Percentiles rank a stretch among this genome's conserved stretches.
These are phyloP conservation scores for Drosophila prolongata DNA, from an alignment of 2,888 invertebrate genomes.

Conservation along the genomic window DNA sequence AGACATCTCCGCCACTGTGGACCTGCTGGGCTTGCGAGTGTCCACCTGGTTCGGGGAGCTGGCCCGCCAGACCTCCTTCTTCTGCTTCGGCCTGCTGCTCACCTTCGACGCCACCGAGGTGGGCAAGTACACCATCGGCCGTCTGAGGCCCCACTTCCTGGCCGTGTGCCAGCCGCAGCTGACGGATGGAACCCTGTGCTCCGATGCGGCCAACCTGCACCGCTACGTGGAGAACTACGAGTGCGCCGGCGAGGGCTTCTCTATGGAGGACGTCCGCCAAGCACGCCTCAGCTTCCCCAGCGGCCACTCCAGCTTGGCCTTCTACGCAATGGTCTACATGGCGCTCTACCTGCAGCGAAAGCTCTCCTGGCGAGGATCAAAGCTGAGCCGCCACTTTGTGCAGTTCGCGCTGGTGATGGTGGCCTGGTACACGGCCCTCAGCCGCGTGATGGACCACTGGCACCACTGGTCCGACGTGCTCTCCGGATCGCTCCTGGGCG, in stretches of 20 bases:
- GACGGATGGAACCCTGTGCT: slow-evolving; percentile 86
- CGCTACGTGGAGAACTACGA: slow-evolving; percentile 90
- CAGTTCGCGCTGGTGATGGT: slow-evolving; percentile 86
- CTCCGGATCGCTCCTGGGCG: slow-evolving; percentile 68
- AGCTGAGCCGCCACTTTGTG: slow-evolving; percentile 91
- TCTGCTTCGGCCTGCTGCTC: slow-evolving; percentile 69
- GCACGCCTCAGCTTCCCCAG: slow-evolving; percentile 95
- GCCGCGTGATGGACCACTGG: slow-evolving; percentile 80
- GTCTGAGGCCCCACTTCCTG: slow-evolving; percentile 77
- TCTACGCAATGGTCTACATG: slow-evolving; percentile 92
- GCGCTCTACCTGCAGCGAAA: slow-evolving; percentile 94
- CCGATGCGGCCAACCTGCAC: slow-evolving; percentile 86
- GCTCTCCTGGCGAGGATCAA: slow-evolving; percentile 91
- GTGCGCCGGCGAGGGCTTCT: slow-evolving; percentile 86
- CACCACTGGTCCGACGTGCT: slow-evolving; percentile 82
- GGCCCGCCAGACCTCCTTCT: slow-evolving; percentile 61
- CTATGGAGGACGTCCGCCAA: slow-evolving; percentile 87
- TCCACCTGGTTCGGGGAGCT: slow-evolving; percentile 64
- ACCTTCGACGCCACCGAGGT: slow-evolving; percentile 79
- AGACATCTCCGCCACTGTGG: slow-evolving; percentile 42
- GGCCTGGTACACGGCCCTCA: slow-evolving; percentile 80
- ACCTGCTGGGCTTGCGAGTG: slow-evolving; percentile 56
- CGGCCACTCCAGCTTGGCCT: slow-evolving; percentile 94
- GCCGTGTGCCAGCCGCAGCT: slow-evolving; percentile 92
- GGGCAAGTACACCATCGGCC: slow-evolving; percentile 79